Evolutionary conservation across 1,140 invertebrate genomes (phyloP).

Genomic region (Brachystomella parvula): DNA sequence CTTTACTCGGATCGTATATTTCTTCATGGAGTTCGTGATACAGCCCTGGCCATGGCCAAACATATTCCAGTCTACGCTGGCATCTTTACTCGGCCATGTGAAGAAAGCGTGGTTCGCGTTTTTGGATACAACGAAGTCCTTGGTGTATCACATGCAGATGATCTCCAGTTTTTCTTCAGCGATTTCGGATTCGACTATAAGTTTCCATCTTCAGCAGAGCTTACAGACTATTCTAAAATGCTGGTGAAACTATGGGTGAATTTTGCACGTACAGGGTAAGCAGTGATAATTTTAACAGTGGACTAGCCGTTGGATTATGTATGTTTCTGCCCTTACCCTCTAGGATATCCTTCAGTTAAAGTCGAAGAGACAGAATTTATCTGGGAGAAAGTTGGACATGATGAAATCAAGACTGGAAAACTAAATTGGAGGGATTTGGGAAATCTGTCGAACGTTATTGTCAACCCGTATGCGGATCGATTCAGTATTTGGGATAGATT

Average conservation of each 20-base stretch:
- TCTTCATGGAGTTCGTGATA: background rate
- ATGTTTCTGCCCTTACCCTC: background rate
- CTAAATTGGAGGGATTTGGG: background rate
- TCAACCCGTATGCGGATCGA: background rate
- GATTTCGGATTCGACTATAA: background rate
- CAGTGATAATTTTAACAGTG: background rate
- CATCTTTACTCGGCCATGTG: background rate
- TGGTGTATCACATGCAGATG: background rate
- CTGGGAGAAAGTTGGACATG: background rate
- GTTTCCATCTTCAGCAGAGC: background rate
- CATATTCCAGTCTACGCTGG: background rate
- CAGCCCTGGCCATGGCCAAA: background rate
- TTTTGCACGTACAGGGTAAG: slow-evolving; percentile 4
- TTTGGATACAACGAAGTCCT: background rate
- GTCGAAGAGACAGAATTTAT: background rate
- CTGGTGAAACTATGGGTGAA: background rate
- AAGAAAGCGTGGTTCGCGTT: background rate
- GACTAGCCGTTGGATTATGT: background rate
- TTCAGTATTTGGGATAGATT: background rate
- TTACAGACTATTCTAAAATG: background rate
- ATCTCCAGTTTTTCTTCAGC: background rate
- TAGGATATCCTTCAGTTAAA: background rate
- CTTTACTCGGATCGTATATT: background rate
- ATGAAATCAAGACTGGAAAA: background rate
- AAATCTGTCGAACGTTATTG: background rate